Percentiles rank a stretch among this genome's conserved stretches.
phyloP scores from a whole-genome alignment of 2,797 vertebrate species.

The Crocidura indochinensis region DNA sequence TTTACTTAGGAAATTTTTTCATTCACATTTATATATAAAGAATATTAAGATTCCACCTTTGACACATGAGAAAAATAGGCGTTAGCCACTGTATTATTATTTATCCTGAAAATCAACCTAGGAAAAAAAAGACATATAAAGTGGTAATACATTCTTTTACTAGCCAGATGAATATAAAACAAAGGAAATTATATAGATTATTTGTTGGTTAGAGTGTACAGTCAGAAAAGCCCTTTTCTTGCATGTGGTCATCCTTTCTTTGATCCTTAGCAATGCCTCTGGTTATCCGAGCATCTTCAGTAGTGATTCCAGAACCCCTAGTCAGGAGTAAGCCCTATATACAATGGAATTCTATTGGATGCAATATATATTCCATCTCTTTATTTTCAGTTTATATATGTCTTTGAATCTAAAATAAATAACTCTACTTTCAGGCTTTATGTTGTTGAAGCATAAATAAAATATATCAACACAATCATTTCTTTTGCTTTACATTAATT shows the following conservation, averaged over 20 bases:
- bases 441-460: conserved; percentile 28
- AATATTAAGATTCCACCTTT: not conserved
- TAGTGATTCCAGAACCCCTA: too few relatives aligned
- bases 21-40: not conserved
- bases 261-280: too few relatives aligned
- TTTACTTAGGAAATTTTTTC: not conserved
- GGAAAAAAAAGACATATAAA: not conserved
- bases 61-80: not conserved
- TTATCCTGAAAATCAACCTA: not conserved
- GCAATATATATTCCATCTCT: not conserved
- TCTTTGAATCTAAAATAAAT: conserved; percentile 9
- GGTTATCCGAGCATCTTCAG: too few relatives aligned
- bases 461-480: not conserved
- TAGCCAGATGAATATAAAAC: not conserved
- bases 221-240: too few relatives aligned
- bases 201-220: too few relatives aligned
- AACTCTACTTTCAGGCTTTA: conserved; percentile 5
- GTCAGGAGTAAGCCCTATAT: too few relatives aligned
- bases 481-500: conserved; percentile 15
- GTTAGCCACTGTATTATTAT: not conserved
- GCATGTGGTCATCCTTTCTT: too few relatives aligned
- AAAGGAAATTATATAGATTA: not conserved
- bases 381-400: not conserved
- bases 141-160: not conserved
- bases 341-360: not conserved